phyloP scores from a whole-genome alignment of 2,888 invertebrate species.

The Actias luna region DNA sequence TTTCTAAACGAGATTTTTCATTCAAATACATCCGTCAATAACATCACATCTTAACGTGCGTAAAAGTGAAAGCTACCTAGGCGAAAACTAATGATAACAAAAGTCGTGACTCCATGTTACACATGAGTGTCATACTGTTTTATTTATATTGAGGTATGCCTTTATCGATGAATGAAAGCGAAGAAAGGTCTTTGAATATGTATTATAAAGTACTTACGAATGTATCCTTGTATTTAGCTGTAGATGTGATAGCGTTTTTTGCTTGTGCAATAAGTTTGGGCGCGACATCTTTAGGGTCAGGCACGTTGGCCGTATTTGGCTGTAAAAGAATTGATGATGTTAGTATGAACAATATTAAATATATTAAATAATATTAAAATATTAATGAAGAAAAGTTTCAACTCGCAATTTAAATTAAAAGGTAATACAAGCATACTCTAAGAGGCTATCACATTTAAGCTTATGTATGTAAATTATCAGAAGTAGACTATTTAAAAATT shows the following conservation, averaged over 20 bases:
- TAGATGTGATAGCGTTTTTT: constrained; percentile 46
- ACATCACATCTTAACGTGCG: neutral
- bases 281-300: constrained; percentile 50
- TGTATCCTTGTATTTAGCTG: constrained; percentile 59
- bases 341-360: neutral
- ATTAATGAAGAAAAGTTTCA: too few relatives aligned
- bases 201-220: constrained; percentile 60
- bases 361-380: neutral
- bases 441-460: too few relatives aligned
- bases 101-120: neutral
- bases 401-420: too few relatives aligned
- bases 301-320: constrained; percentile 52
- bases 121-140: constrained; percentile 14
- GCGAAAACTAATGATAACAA: neutral
- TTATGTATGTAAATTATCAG: too few relatives aligned
- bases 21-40: too few relatives aligned
- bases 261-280: constrained; percentile 48
- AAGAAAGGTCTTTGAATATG: constrained; percentile 44
- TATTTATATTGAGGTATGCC: constrained; percentile 16
- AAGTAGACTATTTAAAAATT: too few relatives aligned
- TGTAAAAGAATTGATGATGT: constrained; percentile 43
- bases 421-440: too few relatives aligned
- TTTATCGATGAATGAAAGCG: constrained; percentile 65
- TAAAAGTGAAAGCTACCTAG: neutral
- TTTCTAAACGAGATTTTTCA: too few relatives aligned